Conservation (phyloP, 2,113 vertebrate species). For the Elanoides forficatus region DNA sequence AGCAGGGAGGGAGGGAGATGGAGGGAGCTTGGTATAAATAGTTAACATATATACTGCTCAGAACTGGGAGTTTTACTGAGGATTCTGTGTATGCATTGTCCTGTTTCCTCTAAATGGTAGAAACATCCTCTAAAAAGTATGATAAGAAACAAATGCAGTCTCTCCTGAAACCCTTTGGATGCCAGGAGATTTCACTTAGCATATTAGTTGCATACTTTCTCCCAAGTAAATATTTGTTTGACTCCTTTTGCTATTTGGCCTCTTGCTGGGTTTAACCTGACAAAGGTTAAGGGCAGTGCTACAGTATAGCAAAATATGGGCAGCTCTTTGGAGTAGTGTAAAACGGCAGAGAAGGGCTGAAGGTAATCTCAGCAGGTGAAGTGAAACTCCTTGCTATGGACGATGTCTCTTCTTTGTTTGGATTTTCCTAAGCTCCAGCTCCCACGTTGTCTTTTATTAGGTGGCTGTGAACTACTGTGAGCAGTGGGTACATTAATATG, state of each 20-base stretch:
- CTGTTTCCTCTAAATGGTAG: neutral
- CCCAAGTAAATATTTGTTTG: neutral
- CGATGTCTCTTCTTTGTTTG: neutral
- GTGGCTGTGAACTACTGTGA: neutral
- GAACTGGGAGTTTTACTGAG: neutral
- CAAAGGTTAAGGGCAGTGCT: neutral
- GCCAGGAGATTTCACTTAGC: neutral
- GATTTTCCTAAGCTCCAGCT: neutral
- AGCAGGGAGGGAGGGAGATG: neutral
- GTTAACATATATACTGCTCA: neutral
- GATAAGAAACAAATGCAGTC: neutral
- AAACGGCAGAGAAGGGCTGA: neutral
- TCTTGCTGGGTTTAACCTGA: neutral
- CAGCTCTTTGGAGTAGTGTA: neutral
- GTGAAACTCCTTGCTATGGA: neutral
- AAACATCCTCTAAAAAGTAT: neutral
- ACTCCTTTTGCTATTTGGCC: neutral
- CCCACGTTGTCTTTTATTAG: conserved; percentile 1
- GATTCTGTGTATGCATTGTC: neutral
- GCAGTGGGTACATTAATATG: conserved; percentile 5
- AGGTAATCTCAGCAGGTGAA: neutral
- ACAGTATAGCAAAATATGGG: fast-evolving
- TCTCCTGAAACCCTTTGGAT: neutral
- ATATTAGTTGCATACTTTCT: neutral
- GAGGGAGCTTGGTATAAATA: neutral